These are phyloP conservation scores for Acanthurus leucopareius DNA, from an alignment of 2,797 vertebrate genomes.

Conservation along the genomic window DNA sequence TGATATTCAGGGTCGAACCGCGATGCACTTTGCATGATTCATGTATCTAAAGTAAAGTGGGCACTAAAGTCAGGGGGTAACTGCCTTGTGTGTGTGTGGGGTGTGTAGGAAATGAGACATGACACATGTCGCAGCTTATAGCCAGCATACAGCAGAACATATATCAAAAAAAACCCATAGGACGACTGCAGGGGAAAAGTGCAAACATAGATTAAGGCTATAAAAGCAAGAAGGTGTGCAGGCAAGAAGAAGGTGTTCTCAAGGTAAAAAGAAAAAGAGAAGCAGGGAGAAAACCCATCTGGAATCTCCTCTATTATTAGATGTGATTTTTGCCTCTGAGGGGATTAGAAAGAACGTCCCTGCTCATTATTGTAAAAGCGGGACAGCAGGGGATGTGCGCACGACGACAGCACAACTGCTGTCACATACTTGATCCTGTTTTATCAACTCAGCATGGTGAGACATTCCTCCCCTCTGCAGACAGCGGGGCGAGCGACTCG, in stretches of 20 bases:
- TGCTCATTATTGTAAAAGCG: conserved; percentile 51
- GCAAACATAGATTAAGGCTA: conserved; percentile 5
- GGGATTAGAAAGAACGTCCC: conserved; percentile 37
- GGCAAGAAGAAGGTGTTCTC: background rate
- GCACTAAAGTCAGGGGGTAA: conserved; percentile 1
- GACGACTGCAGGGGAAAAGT: background rate
- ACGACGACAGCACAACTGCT: conserved; percentile 39
- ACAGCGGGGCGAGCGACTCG: conserved; percentile 4
- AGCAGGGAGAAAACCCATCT: conserved; percentile 30
- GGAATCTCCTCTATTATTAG: conserved; percentile 45
- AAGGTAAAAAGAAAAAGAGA: conserved; percentile 10
- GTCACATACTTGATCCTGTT: conserved; percentile 45
- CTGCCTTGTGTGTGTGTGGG: too few relatives aligned
- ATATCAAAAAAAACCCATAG: background rate
- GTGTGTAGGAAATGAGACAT: conserved; percentile 25
- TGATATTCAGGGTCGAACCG: background rate
- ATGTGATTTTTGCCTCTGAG: conserved; percentile 47
- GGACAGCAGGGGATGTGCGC: conserved; percentile 8
- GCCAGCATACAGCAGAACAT: conserved; percentile 4
- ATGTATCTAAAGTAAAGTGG: conserved; percentile 55
- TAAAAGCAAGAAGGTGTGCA: conserved; percentile 1
- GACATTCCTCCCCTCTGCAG: background rate
- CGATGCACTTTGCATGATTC: conserved; percentile 63
- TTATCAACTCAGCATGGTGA: conserved; percentile 33
- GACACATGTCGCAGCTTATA: conserved; percentile 17